Conservation (phyloP, 2,888 invertebrate species). For the Trissolcus brochymenae region DNA sequence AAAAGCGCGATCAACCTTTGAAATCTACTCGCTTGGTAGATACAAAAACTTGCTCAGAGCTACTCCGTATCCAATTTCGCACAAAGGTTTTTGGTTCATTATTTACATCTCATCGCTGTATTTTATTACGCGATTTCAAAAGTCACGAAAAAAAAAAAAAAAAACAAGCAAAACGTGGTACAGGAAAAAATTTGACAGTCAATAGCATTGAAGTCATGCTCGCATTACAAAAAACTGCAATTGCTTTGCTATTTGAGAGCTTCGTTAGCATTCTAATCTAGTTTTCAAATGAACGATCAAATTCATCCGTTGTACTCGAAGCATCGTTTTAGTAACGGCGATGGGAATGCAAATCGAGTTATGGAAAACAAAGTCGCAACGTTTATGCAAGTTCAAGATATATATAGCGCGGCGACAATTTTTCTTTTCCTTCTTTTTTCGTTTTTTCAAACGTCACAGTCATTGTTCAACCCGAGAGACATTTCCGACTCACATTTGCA, state of each 20-base stretch:
- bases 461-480: too few relatives aligned
- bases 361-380: constrained; percentile 6
- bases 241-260: constrained; percentile 8
- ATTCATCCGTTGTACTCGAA: constrained; percentile 18
- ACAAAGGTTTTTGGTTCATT: constrained; percentile 40
- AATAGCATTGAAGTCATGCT: constrained; percentile 12
- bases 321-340: constrained; percentile 3
- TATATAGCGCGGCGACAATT: not conserved
- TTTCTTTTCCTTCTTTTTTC: too few relatives aligned
- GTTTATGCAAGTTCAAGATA: not conserved
- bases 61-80: constrained; percentile 34
- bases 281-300: constrained; percentile 21
- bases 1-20: constrained; percentile 40
- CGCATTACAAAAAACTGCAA: constrained; percentile 9
- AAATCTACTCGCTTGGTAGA: constrained; percentile 19
- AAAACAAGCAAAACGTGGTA: not conserved
- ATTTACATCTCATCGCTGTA: constrained; percentile 18
- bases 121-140: too few relatives aligned
- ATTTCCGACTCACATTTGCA: too few relatives aligned
- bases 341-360: constrained; percentile 9
- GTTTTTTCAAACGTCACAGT: too few relatives aligned
- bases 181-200: not conserved
- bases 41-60: constrained; percentile 2
- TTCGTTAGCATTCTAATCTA: constrained; percentile 24
- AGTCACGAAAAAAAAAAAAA: not conserved